Evolutionary conservation across 2,113 vertebrate species (phyloP).

Genomic region (Brienomyrus brachyistius): DNA sequence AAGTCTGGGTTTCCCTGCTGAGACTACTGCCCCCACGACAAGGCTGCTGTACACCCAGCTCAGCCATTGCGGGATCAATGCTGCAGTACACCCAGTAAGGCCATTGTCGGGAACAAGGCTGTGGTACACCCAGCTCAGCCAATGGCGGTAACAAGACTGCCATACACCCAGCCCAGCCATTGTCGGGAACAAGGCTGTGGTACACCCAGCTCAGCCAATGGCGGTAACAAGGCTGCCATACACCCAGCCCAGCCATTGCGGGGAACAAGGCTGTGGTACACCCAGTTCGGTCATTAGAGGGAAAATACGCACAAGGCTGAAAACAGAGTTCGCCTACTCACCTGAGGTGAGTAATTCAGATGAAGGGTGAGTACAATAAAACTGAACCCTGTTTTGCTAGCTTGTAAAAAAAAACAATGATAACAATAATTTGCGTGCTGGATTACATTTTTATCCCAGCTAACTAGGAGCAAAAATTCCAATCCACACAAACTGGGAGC

Average conservation of each 20-base stretch:
- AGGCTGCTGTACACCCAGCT: too few species aligned
- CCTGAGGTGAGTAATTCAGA: neutral
- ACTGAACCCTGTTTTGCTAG: neutral
- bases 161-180: too few species aligned
- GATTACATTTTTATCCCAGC: neutral
- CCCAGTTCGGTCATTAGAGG: neutral
- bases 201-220: too few species aligned
- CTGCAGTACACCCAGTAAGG: too few species aligned
- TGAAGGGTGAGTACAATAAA: neutral
- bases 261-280: neutral
- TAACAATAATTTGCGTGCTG: neutral
- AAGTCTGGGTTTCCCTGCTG: too few species aligned
- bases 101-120: too few species aligned
- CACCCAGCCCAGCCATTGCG: neutral
- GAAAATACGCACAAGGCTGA: neutral
- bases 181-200: too few species aligned
- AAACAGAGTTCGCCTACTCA: neutral
- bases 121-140: too few species aligned
- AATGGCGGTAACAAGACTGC: too few species aligned
- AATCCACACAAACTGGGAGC: neutral
- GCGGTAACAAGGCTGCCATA: fast-evolving
- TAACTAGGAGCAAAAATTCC: neutral
- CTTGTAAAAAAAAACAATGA: neutral
- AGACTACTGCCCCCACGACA: too few species aligned
- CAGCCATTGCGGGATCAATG: too few species aligned